Conservation (phyloP, 2,113 vertebrate species). For the Castor canadensis region DNA sequence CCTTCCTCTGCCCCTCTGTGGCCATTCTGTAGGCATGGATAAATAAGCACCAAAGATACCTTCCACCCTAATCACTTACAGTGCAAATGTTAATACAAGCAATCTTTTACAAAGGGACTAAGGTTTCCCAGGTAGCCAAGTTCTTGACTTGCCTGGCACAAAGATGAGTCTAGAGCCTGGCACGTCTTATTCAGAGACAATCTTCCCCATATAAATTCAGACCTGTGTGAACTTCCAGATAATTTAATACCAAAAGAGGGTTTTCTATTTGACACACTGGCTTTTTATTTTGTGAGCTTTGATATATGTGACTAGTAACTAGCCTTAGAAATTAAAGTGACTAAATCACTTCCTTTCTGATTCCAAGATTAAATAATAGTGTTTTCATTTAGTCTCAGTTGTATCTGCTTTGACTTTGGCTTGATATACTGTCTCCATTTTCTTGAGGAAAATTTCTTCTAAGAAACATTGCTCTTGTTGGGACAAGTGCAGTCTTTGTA, state of each 20-base stretch:
- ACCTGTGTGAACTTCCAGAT: background rate
- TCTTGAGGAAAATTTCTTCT: conserved; percentile 21
- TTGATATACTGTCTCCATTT: conserved; percentile 1
- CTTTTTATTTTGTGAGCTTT: conserved; percentile 1
- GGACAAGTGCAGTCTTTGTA: background rate
- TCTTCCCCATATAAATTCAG: background rate
- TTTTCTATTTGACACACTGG: background rate
- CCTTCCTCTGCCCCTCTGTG: background rate
- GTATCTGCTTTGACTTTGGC: conserved; percentile 3
- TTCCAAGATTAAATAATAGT: conserved; percentile 2
- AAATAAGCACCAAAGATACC: background rate
- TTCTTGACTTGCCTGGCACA: background rate
- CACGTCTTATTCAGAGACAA: background rate
- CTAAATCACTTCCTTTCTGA: conserved; percentile 18
- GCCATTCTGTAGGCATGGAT: background rate
- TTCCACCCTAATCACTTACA: background rate
- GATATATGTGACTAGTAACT: background rate
- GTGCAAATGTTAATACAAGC: background rate
- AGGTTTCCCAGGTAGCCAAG: background rate
- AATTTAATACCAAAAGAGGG: background rate
- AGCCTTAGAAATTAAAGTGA: background rate
- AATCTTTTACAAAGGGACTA: background rate
- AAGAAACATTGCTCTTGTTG: conserved; percentile 38
- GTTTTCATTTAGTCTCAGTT: background rate
- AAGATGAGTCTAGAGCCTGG: background rate